Base-by-base conservation (phyloP, 2,797 vertebrate species). In the Typhlichthys subterraneus region DNA sequence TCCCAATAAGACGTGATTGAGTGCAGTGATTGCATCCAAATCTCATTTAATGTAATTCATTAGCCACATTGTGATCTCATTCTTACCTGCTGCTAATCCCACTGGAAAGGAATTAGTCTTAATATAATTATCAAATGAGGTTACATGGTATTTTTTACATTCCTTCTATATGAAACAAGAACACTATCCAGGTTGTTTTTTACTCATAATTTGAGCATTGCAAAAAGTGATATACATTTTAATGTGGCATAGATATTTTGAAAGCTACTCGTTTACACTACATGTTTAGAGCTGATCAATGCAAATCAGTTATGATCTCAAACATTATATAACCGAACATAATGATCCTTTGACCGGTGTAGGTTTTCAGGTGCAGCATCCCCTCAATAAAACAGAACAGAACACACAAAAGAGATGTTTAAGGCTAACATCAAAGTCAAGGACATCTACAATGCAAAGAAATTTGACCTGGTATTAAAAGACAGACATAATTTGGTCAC, bases 11-110 rank as follows among this genome's bases (percentile, higher is more conserved):
- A 81, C 85, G 78, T 77, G 29, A 74, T 63, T 76, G 68, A 71
- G 70, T 65, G 53, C 67, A 23, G 14, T 72, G 77, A 82, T 63
- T 63, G 69, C 59, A 75, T 79, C 73, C 76, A 87, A 85, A 87
- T 87, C 85, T 76, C 69, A 88, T 89, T 90, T 78, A 19, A 56
- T 76, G 69, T 77, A 68, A 80, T 82, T 85, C 75, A 85, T 86
- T 86, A 76, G 61, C 71, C 50, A 58, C 69, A 51, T 65, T 77
- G 53, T 77, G 67, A 81, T 76, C 68, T 63, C 49, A 73, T 65
- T 71, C 23, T 72, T 82, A 90, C 86, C 86, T 89, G 83, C 76
- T 67, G 59, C 73, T 83, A 82, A 88, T 85, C 81, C 65, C 59
- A 75, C 72, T 72, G 70, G 60, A 70, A 64, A 54, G 65, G 64